Evolutionary conservation across 2,888 invertebrate genomes (phyloP), one percentile per base, ranked within the genome.

Genomic region (Cephus runcator): DNA sequence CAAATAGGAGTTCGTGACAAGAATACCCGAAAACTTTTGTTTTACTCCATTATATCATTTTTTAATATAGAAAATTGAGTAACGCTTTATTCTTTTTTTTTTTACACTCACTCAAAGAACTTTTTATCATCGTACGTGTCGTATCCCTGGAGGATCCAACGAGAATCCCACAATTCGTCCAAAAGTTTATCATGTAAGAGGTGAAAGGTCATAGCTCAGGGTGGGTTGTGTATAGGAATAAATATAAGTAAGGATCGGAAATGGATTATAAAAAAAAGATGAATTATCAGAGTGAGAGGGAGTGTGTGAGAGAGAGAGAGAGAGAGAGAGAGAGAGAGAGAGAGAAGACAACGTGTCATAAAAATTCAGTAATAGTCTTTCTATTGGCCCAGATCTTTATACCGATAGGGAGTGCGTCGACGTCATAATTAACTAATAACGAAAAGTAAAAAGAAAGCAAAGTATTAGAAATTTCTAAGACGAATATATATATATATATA

Each of bases 331-430:
- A 34, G 1, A 34, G 34, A 34, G 30, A 11, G 12, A 31, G 11
- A 74, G 36, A 68, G 34, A 30, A 75, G 23, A 40, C 6, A 56
- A 56, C 23, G 40, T 23, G 15, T 40, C 40, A 6, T 56, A 23
- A 23, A 40, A 35, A 69, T 34, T 69, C 34, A 74, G 35, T 34
- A 34, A 36, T 36, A 69, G 69, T 75, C 31, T 77, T 75, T 75
- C n/a, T 77, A 75, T 40, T 33, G 75, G 69, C n/a, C 69, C 77
- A 34, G 31, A 34, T 69, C 74, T 69, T 77, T 77, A 75, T 75
- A 77, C 34, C 69, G 75, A 75, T 77, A 69, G 40, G 75, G 40
- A 56, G 2, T 56, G 40, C 23, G 40, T 23, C 6, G 40, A 56
- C 40, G 40, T 56, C 40, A 23, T 56, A 56, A 56, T 56, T 23